Evolutionary conservation across 2,888 invertebrate species (phyloP), one percentile per base, ranked within the genome.

Genomic region (Eugnorisma glareosa): DNA sequence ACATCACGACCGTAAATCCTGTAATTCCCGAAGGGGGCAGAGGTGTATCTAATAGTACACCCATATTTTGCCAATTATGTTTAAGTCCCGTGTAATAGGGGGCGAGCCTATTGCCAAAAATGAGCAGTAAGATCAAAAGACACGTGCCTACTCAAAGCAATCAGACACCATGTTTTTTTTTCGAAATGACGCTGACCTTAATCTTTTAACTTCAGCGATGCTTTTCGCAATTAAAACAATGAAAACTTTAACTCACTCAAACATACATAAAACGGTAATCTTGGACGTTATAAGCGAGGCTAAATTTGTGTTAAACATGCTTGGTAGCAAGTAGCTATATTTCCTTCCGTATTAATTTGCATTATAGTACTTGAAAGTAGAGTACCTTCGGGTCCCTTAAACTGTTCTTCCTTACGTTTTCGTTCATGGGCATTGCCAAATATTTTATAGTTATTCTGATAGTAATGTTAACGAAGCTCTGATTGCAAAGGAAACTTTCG

Each of bases 361-460:
- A 21, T 67, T 31, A 66, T n/a, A 57, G 28, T 59, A 8, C 11
- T 77, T 6, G 13, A 77, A 64, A 51, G 21, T 61, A 40, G 31
- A 35, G 13, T 28, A 43, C 13, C 13, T 77, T 51, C 40, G 15
- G 24, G 1, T 64, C 1, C 1, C 11, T 63, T 24, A 45, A 31
- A 11, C 15, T 18, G 35, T 48, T 18, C 28, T 35, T 64, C n/a
- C n/a, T 5, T 21, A 61, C 37, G 0, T 18, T n/a, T 59, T 48
- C 1, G 31, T 35, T 11, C 2, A 75, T 43, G 28, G 31, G 18
- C 28, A 35, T 31, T n/a, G 7, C 6, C 21, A 61, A 43, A 35
- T 31, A 31, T 75, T 11, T 0, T 37, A 48, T 21, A 18, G 37
- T 18, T 48, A 59, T 18, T 35, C 18, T n/a, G n/a, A 18, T 45